Base-by-base conservation (phyloP, 2,113 vertebrate species). In the Hassar affinis region DNA sequence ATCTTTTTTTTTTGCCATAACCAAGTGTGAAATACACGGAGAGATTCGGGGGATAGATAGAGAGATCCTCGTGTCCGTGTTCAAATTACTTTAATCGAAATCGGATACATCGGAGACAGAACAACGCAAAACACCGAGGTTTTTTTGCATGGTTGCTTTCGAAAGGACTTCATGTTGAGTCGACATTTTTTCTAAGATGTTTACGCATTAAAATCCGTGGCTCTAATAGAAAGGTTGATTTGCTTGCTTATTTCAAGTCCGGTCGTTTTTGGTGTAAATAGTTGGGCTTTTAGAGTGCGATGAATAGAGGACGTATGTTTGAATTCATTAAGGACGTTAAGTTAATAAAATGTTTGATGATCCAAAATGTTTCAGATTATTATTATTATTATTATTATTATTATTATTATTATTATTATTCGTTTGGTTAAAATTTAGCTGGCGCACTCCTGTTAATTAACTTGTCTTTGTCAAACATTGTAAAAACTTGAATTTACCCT, bases 191-290 rank as follows among this genome's bases (percentile, higher is more conserved):
- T 94, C 92, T 96, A 97, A 96, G 94, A 97, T 97, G 97, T 97
- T 96, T 96, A 95, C 95, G 94, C 98, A 98, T 98, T 99, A 97
- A 98, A 98, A 94, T 20, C 90, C 91, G 95, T 94, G 94, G 92
- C 92, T 95, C 90, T 93, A 91, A 95, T 96, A 94, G 95, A 93
- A 92, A 95, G 95, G 92, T 89, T 92, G 85, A 93, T 95, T 95
- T 93, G 95, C 94, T 97, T 96, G 94, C 94, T 95, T 94, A 95
- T 95, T 95, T 95, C 92, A 92, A 92, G 75, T 86, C 78, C 84
- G 78, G 49, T 85, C 25, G 56, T 95, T 92, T 94, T 93, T 38
- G 18, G 90, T 96, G 95, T 96, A 92, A 94, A 96, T 94, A 94
- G 93, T 93, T 95, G 92, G 93, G 94, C 93, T 93, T 91, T 94